phyloP scores from a whole-genome alignment of 2,113 vertebrate species.

The Chlorodrepanis virens region DNA sequence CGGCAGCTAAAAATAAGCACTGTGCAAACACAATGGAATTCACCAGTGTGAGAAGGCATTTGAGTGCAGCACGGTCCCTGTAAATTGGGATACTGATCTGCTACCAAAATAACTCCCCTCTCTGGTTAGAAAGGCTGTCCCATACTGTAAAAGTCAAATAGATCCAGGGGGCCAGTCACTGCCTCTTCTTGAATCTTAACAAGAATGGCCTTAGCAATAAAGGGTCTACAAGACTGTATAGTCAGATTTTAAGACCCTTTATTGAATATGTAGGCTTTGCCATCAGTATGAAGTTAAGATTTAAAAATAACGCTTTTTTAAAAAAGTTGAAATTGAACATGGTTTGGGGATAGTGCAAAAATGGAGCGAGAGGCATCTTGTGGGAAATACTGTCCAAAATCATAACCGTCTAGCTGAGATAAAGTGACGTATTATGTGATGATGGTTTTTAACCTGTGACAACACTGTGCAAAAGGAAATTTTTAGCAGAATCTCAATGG shows the following conservation, averaged over 20 bases:
- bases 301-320: background rate
- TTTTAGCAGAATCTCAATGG: background rate
- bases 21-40: background rate
- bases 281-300: background rate
- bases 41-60: background rate
- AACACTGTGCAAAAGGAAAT: background rate
- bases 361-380: background rate
- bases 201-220: background rate
- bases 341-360: background rate
- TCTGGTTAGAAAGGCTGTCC: background rate
- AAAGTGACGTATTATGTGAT: background rate
- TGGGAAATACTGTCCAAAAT: conserved; percentile 32
- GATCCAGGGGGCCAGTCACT: background rate
- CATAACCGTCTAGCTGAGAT: background rate
- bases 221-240: background rate
- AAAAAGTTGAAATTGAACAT: background rate
- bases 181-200: background rate
- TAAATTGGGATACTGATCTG: background rate
- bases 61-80: background rate
- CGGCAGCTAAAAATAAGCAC: conserved; percentile 12
- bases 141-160: background rate
- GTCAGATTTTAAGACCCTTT: background rate
- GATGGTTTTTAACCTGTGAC: background rate
- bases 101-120: background rate
- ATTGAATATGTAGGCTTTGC: background rate